Conservation (phyloP, 92 coral and sea anemone genomes). For the Siderastrea radians region DNA sequence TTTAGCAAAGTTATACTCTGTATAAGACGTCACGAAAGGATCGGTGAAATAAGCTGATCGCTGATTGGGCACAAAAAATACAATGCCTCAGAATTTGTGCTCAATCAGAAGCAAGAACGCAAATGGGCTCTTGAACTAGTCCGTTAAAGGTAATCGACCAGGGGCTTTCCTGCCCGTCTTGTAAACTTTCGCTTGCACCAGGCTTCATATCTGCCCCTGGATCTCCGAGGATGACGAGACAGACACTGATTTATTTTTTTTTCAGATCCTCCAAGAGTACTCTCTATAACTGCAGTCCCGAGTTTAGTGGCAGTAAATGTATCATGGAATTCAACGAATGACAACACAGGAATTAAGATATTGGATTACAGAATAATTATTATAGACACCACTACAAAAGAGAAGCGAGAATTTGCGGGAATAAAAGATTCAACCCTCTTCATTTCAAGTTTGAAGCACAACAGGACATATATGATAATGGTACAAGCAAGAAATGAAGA, state of each 20-base stretch:
- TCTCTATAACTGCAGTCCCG: constrained; percentile 2
- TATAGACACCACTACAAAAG: background rate
- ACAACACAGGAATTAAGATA: constrained; percentile 10
- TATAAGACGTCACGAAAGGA: too few relatives aligned
- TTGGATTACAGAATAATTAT: background rate
- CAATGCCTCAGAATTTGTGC: too few relatives aligned
- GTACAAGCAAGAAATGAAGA: constrained; percentile 18
- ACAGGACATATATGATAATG: background rate
- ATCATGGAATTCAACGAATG: constrained; percentile 26
- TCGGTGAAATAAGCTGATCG: too few relatives aligned
- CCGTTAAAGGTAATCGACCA: too few relatives aligned
- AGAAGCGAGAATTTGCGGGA: background rate
- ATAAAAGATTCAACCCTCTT: background rate
- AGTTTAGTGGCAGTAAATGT: background rate
- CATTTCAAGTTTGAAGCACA: background rate
- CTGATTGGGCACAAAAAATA: too few relatives aligned
- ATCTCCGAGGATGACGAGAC: too few relatives aligned
- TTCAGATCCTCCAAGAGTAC: constrained; percentile 20
- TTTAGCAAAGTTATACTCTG: too few relatives aligned
- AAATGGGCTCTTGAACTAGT: too few relatives aligned
- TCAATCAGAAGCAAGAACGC: too few relatives aligned
- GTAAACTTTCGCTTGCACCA: too few relatives aligned
- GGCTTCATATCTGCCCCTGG: too few relatives aligned
- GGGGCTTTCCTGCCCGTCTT: too few relatives aligned
- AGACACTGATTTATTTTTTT: background rate